Percentiles rank a stretch among this genome's conserved stretches.
Evolutionary conservation across 2,113 vertebrate species (phyloP).

Genomic region (Sinocyclocheilus maitianheensis): DNA sequence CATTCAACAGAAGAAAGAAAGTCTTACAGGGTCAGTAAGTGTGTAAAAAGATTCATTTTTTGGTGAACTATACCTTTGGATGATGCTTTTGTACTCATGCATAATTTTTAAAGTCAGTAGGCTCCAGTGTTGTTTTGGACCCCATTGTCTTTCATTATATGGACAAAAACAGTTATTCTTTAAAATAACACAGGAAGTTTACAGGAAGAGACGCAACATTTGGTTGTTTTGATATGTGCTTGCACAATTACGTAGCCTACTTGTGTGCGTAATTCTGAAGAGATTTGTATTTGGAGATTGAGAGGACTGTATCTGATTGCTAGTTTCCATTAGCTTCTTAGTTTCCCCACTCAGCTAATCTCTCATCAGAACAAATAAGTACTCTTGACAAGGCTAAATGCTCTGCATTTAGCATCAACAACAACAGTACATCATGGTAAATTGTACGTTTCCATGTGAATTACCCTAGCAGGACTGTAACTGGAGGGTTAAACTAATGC

Average conservation of each 20-base stretch:
- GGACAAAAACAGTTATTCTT: no score
- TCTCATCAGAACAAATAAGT: conserved; percentile 40
- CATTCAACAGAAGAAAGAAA: no score
- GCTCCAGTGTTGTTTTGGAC: no score
- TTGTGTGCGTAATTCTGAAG: not conserved
- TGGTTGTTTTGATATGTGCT: no score
- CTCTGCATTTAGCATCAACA: not conserved
- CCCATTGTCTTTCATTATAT: no score
- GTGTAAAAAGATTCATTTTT: not conserved
- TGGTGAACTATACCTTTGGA: no score
- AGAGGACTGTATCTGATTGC: conserved; percentile 59
- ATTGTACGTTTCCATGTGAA: conserved; percentile 3
- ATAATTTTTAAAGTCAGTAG: no score
- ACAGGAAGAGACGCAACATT: no score
- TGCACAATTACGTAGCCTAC: not conserved
- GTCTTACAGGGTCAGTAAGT: no score
- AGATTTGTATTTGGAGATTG: conserved; percentile 37
- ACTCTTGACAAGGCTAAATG: conserved; percentile 3
- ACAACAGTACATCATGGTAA: conserved; percentile 2
- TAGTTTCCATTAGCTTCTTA: conserved; percentile 58
- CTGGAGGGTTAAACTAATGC: not conserved
- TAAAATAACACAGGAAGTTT: no score
- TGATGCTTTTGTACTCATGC: no score
- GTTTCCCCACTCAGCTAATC: conserved; percentile 64
- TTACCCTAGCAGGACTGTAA: not conserved